Percentiles rank a stretch among this genome's conserved stretches.
Evolutionary conservation across 2,113 vertebrate species (phyloP).

Genomic region (Chaetura pelagica): DNA sequence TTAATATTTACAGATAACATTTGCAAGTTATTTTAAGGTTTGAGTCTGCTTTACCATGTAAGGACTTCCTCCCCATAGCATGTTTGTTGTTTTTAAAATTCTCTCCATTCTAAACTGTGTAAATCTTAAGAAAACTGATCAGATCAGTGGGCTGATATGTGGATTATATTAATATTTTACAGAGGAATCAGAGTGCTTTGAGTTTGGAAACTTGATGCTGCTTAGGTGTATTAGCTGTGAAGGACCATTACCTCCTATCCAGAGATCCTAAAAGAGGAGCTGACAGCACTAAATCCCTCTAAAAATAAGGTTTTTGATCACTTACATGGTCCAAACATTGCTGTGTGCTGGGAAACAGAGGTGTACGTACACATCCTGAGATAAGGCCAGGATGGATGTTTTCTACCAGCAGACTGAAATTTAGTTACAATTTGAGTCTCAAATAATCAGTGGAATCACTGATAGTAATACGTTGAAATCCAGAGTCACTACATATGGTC

Average conservation of each 20-base stretch:
- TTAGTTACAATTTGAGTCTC: neutral
- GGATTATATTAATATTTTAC: neutral
- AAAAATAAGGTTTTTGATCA: neutral
- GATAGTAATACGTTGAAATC: neutral
- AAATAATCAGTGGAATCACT: neutral
- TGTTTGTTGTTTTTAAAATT: neutral
- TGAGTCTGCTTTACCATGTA: neutral
- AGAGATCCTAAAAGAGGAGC: neutral
- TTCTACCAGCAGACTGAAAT: neutral
- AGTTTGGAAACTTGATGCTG: neutral
- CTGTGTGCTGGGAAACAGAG: neutral
- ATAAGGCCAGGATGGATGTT: neutral
- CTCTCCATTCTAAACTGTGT: neutral
- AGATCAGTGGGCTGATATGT: neutral
- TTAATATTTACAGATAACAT: conserved; percentile 51
- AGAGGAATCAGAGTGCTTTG: neutral
- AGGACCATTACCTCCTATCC: neutral
- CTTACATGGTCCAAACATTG: neutral
- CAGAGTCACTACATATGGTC: neutral
- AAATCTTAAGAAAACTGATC: neutral
- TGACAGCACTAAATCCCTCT: neutral
- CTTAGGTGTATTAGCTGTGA: neutral
- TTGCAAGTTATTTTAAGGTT: conserved; percentile 15
- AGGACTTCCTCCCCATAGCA: neutral
- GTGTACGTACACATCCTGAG: neutral